Evolutionary conservation across 2,888 invertebrate genomes (phyloP), one percentile per base, ranked within the genome.

Genomic region (Tridacna gigas): DNA sequence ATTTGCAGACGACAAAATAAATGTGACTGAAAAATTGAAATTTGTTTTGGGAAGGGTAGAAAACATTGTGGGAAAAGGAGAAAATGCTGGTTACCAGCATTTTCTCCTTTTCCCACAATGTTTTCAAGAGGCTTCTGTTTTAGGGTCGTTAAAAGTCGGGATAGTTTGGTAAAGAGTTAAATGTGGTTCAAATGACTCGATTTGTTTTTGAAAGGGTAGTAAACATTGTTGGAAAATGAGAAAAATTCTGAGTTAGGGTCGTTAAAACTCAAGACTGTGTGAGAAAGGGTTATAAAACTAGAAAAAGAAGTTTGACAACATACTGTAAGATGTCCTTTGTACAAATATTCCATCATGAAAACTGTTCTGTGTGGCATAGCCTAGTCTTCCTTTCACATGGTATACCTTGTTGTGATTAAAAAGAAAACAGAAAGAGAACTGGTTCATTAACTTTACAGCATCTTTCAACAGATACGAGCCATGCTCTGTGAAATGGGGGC

Each of bases 381-480:
- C 94, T 76, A 94, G 88, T 60, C 90, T 86, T 4, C 93, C 93
- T 79, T 91, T 91, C 37, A 94, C 91, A 84, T 94, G 93, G 80
- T 94, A 94, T 0, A 94, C 94, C 94, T 94, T 37, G 37, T 37
- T 37, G 37, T 37, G 37, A 37, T 37, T 37, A 7, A 37, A 37
- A 37, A 37, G 37, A 37, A 37, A 7, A 37, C 2, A 37, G 37
- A 37, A 37, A 37, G 37, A 7, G 7, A 37, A 37, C 7, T 37
- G 7, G 3, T 37, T 37, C 7, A 37, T 37, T 37, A 37, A n/a
- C n/a, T n/a, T n/a, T n/a, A n/a, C n/a, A n/a, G n/a, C n/a, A n/a
- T n/a, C n/a, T n/a, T n/a, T n/a, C n/a, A n/a, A n/a, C n/a, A n/a
- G n/a, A n/a, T n/a, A n/a, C n/a, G n/a, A n/a, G n/a, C n/a, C n/a